Percentiles rank a stretch among this genome's conserved stretches.
phyloP scores from a whole-genome alignment of 1,140 invertebrate genomes.

The Procambarus virginalis region DNA sequence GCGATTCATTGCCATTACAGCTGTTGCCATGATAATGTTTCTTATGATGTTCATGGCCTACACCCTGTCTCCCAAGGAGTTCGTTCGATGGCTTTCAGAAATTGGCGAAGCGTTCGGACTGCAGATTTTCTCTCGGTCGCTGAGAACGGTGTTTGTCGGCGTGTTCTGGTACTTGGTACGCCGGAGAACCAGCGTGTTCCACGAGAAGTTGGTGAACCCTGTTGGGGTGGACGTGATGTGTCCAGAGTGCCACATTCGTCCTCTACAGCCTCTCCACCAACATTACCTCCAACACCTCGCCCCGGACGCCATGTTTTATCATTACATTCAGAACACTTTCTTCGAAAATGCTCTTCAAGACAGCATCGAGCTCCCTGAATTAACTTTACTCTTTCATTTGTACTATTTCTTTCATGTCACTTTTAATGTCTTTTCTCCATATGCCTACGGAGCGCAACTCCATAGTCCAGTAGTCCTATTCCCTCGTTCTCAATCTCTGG shows the following conservation, averaged over 20 bases:
- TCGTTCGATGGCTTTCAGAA: not conserved
- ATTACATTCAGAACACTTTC: too few species aligned
- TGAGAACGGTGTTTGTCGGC: not conserved
- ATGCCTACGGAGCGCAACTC: too few species aligned
- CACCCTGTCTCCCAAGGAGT: not conserved
- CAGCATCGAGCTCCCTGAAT: too few species aligned
- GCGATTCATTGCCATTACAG: not conserved
- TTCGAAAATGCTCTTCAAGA: too few species aligned
- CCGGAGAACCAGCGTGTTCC: not conserved
- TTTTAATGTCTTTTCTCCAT: too few species aligned
- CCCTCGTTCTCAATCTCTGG: too few species aligned
- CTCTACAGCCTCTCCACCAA: not conserved
- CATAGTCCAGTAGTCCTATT: too few species aligned
- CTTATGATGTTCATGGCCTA: slow-evolving; percentile 11
- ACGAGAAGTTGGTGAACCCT: slow-evolving; percentile 5
- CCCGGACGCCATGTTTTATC: not conserved
- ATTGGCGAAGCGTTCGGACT: slow-evolving; percentile 12
- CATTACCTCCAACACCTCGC: not conserved
- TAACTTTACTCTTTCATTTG: too few species aligned
- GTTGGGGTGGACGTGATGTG: not conserved
- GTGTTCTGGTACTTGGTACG: not conserved
- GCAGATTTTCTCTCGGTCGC: slow-evolving; percentile 5
- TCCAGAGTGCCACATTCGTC: slow-evolving; percentile 14
- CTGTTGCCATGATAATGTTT: not conserved
- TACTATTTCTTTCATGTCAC: too few species aligned